Base-by-base conservation (phyloP, 2,113 vertebrate species). In the Calyptommatus sinebrachiatus region DNA sequence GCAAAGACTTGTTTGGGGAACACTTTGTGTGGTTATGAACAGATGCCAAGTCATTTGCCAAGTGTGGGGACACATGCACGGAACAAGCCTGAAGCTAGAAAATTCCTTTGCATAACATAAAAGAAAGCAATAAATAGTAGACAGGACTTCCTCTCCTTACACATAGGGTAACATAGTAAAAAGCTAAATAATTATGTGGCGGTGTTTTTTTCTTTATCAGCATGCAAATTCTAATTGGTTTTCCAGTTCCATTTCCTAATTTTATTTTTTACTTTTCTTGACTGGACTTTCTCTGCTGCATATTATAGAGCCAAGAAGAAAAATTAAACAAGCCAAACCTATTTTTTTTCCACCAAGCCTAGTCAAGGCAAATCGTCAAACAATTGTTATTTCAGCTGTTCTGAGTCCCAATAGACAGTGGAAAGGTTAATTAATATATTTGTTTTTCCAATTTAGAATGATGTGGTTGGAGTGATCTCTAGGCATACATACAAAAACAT, bases 371-470 rank as follows among this genome's bases (percentile, higher is more conserved):
- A 21, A 2, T 67, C 67, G 84, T 80, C 89, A 89, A 88, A 87
- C 71, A 71, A 79, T 84, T 92, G 91, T 93, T 93, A 91, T 93
- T 93, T 88, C 91, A 93, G 89, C 85, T 93, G 92, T 10, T 11
- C 53, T 65, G 74, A 68, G 85, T 91, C 87, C 86, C 90, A 78
- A 81, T 85, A 88, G 90, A n/a, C 65, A 67, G 89, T 88, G 88
- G 85, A 87, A 85, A 88, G 82, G 90, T 88, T 85, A 91, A 91
- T 91, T 91, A 92, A 92, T 91, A 88, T 11, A 91, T 93, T 93
- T 88, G 84, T 91, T 93, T 92, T 93, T 90, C 89, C 90, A 93
- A 90, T 92, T 93, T 91, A 89, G 72, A 71, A 90, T 90, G 90
- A 85, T 91, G 87, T 80, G 83, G n/a, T 45, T 77, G 72, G 61